phyloP scores from a whole-genome alignment of 2,113 vertebrate species.

The Sapajus apella region DNA sequence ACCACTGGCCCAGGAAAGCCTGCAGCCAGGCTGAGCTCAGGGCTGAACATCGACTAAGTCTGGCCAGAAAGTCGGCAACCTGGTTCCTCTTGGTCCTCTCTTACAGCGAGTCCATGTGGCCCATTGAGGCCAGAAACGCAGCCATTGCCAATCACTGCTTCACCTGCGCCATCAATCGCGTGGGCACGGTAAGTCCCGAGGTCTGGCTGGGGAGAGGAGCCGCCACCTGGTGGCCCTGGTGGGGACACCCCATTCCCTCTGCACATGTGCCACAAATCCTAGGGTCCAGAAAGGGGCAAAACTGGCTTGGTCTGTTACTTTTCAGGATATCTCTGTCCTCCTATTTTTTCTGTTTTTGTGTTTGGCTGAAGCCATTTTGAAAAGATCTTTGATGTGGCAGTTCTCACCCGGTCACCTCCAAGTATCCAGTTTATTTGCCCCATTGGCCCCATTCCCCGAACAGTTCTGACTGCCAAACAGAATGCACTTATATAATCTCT shows the following conservation, averaged over 20 bases:
- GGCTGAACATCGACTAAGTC: not conserved
- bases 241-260: not conserved
- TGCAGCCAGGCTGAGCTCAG: not conserved
- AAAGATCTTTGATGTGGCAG: not conserved
- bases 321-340: no score
- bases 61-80: not conserved
- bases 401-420: not conserved
- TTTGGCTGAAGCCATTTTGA: not conserved
- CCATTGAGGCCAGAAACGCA: slow-evolving; percentile 95
- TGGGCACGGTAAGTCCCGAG: slow-evolving; percentile 89
- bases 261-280: not conserved
- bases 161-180: slow-evolving; percentile 96
- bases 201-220: no score
- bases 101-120: slow-evolving; percentile 95
- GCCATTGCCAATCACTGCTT: slow-evolving; percentile 98
- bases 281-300: not conserved
- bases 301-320: not conserved
- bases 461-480: not conserved
- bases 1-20: not conserved
- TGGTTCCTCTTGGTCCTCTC: not conserved
- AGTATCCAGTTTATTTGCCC: not conserved
- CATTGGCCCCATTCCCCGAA: not conserved
- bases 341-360: not conserved
- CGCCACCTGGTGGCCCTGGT: not conserved
- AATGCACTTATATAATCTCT: not conserved